Percentiles rank a stretch among this genome's conserved stretches.
These are phyloP conservation scores for Oscheius myriophilus DNA, from an alignment of 2,888 invertebrate genomes.

Conservation along the genomic window DNA sequence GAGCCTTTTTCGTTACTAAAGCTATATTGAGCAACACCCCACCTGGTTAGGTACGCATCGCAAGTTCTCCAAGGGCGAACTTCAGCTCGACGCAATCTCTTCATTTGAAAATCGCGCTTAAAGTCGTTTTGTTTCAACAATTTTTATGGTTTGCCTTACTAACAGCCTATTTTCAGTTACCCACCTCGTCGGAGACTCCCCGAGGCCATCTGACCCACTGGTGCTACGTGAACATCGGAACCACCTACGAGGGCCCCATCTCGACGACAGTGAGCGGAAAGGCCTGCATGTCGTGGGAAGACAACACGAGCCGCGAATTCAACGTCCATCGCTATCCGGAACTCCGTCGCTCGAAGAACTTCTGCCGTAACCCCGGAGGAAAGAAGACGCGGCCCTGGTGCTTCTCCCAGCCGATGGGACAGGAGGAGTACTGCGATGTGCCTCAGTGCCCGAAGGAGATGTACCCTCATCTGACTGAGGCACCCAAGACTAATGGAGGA, in stretches of 20 bases:
- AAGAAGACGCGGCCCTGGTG: conserved; percentile 56
- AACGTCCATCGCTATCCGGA: conserved; percentile 82
- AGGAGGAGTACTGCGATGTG: conserved; percentile 85
- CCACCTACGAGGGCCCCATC: conserved; percentile 80
- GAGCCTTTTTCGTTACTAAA: too few relatives aligned
- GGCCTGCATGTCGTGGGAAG: conserved; percentile 57
- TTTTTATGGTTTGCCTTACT: too few relatives aligned
- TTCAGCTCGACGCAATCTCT: too few relatives aligned
- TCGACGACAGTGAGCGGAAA: conserved; percentile 73
- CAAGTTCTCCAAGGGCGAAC: too few relatives aligned
- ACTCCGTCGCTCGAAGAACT: conserved; percentile 85
- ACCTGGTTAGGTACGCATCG: too few relatives aligned
- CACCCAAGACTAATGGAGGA: conserved; percentile 10
- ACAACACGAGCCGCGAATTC: conserved; percentile 54
- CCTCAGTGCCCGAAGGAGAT: conserved; percentile 49
- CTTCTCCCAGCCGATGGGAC: conserved; percentile 72
- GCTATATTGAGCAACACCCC: too few relatives aligned
- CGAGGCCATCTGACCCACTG: conserved; percentile 77
- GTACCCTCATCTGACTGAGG: conserved; percentile 45
- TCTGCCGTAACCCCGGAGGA: conserved; percentile 83
- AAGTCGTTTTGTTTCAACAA: too few relatives aligned
- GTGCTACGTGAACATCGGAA: conserved; percentile 85
- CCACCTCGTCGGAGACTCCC: conserved; percentile 73
- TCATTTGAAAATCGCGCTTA: too few relatives aligned
- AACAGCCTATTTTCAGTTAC: conserved; percentile 20